Percentiles rank a stretch among this genome's conserved stretches.
phyloP scores from a whole-genome alignment of 2,113 vertebrate species.

The Castor canadensis region DNA sequence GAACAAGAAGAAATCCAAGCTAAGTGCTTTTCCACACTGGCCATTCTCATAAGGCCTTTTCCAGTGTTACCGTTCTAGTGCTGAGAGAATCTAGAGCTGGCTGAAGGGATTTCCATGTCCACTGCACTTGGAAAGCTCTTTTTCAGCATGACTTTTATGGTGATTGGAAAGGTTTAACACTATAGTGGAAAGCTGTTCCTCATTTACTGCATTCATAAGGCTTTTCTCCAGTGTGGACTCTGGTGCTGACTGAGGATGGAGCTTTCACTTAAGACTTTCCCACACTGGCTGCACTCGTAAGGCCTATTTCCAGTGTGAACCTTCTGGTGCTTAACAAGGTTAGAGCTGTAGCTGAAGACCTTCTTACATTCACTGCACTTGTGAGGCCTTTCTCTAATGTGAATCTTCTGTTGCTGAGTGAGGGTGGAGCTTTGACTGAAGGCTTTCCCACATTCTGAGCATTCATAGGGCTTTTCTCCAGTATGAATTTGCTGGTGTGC shows the following conservation, averaged over 20 bases:
- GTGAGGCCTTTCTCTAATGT: too few relatives aligned
- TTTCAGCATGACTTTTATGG: slow-evolving; percentile 48
- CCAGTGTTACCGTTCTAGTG: neutral
- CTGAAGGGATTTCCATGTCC: neutral
- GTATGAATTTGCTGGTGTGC: too few relatives aligned
- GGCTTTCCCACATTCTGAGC: slow-evolving; percentile 84
- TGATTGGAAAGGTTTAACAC: slow-evolving; percentile 39
- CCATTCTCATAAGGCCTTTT: slow-evolving; percentile 80
- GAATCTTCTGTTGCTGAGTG: slow-evolving; percentile 78
- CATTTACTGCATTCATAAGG: slow-evolving; percentile 39
- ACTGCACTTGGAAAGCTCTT: neutral
- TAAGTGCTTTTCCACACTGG: slow-evolving; percentile 83
- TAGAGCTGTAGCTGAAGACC: slow-evolving; percentile 61
- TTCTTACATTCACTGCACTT: too few relatives aligned
- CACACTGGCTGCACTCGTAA: slow-evolving; percentile 29
- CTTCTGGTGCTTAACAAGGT: slow-evolving; percentile 43
- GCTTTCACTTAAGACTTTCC: slow-evolving; percentile 46
- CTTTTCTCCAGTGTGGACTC: slow-evolving; percentile 18
- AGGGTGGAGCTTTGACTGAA: slow-evolving; percentile 88
- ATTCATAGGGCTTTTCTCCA: neutral
- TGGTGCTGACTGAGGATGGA: slow-evolving; percentile 44
- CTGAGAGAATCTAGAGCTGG: neutral
- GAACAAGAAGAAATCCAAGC: slow-evolving; percentile 83
- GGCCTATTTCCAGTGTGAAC: slow-evolving; percentile 56
- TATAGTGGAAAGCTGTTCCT: slow-evolving; percentile 41